Base-by-base conservation (phyloP, 2,113 vertebrate species). In the Eulacestoma nigropectus region DNA sequence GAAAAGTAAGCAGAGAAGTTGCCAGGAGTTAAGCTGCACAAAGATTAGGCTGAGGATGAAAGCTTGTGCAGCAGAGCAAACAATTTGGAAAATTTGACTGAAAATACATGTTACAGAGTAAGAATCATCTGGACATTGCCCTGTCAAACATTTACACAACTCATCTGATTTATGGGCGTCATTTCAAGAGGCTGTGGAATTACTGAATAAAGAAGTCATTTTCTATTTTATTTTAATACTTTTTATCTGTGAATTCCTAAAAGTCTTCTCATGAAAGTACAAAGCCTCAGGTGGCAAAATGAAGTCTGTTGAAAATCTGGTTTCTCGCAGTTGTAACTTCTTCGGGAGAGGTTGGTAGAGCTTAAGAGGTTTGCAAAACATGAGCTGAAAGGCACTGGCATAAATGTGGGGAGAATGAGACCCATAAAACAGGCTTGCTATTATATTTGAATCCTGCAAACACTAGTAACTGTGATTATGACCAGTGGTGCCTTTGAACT, bases 81-180 rank as follows among this genome's bases (percentile, higher is more conserved):
- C 42, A 56, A 13, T 84, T 75, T 75, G 49, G 64, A 94, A 90
- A 96, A 96, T 49, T 7, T 78, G 29, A 68, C 60, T 77, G 53
- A 29, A 95, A 95, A 81, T 65, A 64, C 30, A 11, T 18, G 16
- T 78, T 75, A 77, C 55, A 72, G 41, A 2, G 2, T 84, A 92
- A 84, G 68, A 77, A 88, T 90, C 30, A 70, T 67, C 20, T 90
- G 93, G 84, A 92, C 90, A 42, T 92, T 96, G 85, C 68, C 46
- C 83, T 89, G 68, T 78, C 92, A 96, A 94, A 96, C 52, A 89
- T 94, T 96, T 94, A 80, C 79, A 56, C 32, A 81, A 52, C 50
- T 59, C 35, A 56, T 81, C 68, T 72, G 68, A 84, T 73, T 93
- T 74, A 68, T 26, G 49, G 37, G 10, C 0, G 0, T 37, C 50